Evolutionary conservation across 1,140 invertebrate species (phyloP), one percentile per base, ranked within the genome.

Genomic region (Sminthurides bifidus): DNA sequence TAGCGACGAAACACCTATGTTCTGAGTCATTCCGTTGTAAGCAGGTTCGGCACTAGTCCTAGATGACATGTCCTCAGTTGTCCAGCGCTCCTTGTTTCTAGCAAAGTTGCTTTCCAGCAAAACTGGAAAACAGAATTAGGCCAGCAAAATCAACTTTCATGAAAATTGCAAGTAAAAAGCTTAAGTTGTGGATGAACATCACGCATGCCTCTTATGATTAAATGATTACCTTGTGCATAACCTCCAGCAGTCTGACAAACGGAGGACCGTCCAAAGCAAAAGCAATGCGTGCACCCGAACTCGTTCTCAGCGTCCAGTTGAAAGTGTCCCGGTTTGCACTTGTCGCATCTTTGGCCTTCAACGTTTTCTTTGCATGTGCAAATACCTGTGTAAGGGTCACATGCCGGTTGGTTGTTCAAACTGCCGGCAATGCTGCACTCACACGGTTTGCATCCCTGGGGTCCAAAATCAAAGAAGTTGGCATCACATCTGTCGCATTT

Each of bases 281-380:
- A 98, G 69, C 95, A 98, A 0, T 92, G 88, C 0, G 92, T 90
- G 68, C 94, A 98, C n/a, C 95, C 95, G 68, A 92, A 95, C 61
- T 88, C 84, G 69, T 98, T 96, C 1, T 80, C 79, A 15, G 77
- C 58, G 65, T 91, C 86, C 56, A 98, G 71, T 68, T 94, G 90
- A 75, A 98, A 98, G 73, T 81, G 97, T 26, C 92, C 92, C 0
- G 90, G 91, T 67, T 96, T 95, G 71, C 94, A 98, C 59, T 84
- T 82, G 72, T 87, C 81, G 72, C 95, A 99, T 26, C 82, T 79
- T 67, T 83, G 82, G n/a, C 95, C 95, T 71, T 95, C 93, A 0
- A 98, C 92, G 68, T 95, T 91, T 64, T 87, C 81, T 69, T 93
- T 93, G 71, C 95, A 99, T 1, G 72, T 65, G 67, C 95, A 99